Conservation (phyloP, 2,797 vertebrate genomes). For the Cuculus canorus region DNA sequence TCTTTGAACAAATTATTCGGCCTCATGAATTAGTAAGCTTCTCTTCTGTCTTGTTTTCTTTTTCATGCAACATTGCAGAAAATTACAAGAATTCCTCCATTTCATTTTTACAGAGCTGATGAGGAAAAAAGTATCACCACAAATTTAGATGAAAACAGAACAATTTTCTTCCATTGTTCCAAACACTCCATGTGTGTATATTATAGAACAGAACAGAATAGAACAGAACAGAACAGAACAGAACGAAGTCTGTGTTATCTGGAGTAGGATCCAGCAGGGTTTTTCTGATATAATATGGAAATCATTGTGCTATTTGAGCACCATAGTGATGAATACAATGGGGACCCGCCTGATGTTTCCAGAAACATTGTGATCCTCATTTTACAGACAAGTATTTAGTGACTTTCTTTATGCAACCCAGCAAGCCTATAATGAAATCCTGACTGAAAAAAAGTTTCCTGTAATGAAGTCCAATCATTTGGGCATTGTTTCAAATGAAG, state of each 20-base stretch:
- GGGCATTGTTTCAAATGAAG: neutral
- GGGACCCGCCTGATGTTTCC: neutral
- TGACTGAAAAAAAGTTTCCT: neutral
- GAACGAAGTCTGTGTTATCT: fast-evolving
- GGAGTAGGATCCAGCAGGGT: neutral
- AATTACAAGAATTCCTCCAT: neutral
- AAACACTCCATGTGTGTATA: neutral
- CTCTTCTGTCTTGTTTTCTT: neutral
- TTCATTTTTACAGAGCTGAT: neutral
- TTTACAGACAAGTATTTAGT: neutral
- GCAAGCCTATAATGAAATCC: neutral
- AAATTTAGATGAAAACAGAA: neutral
- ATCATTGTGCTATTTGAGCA: neutral
- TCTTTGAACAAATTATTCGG: neutral
- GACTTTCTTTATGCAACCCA: neutral
- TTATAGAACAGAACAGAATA: neutral
- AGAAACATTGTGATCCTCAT: neutral
- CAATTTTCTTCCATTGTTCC: neutral
- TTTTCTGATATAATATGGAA: neutral
- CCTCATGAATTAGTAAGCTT: neutral
- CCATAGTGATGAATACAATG: neutral
- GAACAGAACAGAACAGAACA: too few relatives aligned
- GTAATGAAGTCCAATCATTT: neutral
- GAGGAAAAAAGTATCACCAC: neutral
- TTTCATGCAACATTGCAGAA: neutral